These are phyloP conservation scores for Larimichthys crocea DNA, from an alignment of 2,113 vertebrate species.

Conservation along the genomic window DNA sequence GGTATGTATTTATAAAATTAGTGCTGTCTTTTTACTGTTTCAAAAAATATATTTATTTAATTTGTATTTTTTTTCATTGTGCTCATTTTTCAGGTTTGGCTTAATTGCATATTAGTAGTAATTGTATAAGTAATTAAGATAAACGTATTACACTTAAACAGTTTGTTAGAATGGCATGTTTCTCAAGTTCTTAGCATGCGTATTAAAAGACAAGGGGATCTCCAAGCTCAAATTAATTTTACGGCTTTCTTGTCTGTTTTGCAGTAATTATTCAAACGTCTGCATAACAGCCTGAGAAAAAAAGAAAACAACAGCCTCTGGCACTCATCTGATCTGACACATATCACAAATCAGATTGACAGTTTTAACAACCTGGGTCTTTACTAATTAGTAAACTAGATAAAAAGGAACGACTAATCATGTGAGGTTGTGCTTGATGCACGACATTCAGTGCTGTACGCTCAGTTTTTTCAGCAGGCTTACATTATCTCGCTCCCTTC, in stretches of 20 bases:
- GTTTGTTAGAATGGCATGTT: slow-evolving; percentile 9
- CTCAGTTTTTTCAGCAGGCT: neutral
- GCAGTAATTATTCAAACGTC: neutral
- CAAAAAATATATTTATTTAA: neutral
- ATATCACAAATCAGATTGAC: slow-evolving; percentile 5
- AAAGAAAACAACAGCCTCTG: neutral
- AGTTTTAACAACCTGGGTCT: slow-evolving; percentile 17
- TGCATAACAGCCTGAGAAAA: neutral
- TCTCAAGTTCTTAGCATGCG: neutral
- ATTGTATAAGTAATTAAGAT: neutral
- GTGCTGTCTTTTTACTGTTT: slow-evolving; percentile 26
- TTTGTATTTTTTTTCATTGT: neutral
- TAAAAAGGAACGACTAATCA: slow-evolving; percentile 40
- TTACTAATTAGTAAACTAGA: neutral
- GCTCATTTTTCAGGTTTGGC: slow-evolving; percentile 11
- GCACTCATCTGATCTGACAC: slow-evolving; percentile 4
- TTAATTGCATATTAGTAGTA: slow-evolving; percentile 1
- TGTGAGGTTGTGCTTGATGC: neutral
- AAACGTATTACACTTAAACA: neutral
- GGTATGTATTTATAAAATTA: slow-evolving; percentile 39
- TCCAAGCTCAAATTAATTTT: neutral
- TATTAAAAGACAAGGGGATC: slow-evolving; percentile 1
- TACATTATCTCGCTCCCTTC: neutral
- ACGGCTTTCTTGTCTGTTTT: slow-evolving; percentile 7
- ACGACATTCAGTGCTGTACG: neutral